Evolutionary conservation across 2,113 vertebrate species (phyloP), one percentile per base, ranked within the genome.

Genomic region (Suncus etruscus): DNA sequence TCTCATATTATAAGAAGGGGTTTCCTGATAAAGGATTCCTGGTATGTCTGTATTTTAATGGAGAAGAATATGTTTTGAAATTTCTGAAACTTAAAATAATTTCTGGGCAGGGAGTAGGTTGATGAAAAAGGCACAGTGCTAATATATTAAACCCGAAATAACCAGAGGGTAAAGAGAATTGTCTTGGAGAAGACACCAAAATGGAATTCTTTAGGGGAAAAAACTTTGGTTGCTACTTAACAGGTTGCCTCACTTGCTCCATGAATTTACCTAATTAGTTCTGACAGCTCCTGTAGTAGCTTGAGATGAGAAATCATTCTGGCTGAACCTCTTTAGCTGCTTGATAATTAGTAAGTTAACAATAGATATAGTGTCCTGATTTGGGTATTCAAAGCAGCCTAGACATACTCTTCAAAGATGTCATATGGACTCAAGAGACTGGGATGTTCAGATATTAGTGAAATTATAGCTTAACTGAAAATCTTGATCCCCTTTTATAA

Each of bases 381-480:
- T 39, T 89, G 39, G 15, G 74, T 58, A 70, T 86, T 87, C 63
- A 87, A 81, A 89, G n/a, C 20, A 72, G 76, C 50, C 7, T n/a
- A 63, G 68, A 14, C 20, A 39, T 75, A 25, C 47, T 69, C 31
- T 47, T 77, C 47, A 82, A 31, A 20, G 45, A 6, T 84, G 14
- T 87, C 77, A 77, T 61, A 79, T 72, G 47, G 47, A 32, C 18
- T 88, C 50, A 78, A 8, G 16, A 58, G 39, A 78, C 9, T 39
- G 29, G 68, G 79, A 63, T 20, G 51, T 48, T 93, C 75, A 74
- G 31, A 47, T 25, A 66, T 8, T n/a, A 76, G n/a, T 29, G 63
- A 83, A 86, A 65, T 58, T 80, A 47, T 2, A 87, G 39, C 47
- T 10, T 51, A 45, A 63, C 31, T 45, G 89, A 63, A 61, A 61